Conservation (phyloP, 2,797 vertebrate genomes). For the Lacerta agilis region DNA sequence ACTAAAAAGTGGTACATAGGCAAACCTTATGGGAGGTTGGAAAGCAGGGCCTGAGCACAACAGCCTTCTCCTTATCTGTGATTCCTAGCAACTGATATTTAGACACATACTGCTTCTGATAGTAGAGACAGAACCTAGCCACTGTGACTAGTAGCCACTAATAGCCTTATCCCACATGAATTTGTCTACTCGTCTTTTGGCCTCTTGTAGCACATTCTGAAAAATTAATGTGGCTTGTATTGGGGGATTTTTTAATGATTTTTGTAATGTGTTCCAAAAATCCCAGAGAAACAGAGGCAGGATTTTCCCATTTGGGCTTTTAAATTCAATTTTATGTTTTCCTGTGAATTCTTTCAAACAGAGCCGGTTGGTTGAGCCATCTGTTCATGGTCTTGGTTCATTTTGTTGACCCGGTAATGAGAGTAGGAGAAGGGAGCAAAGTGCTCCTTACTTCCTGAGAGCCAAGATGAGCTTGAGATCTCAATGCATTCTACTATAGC, state of each 20-base stretch:
- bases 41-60: too few relatives aligned
- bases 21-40: too few relatives aligned
- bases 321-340: not conserved
- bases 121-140: too few relatives aligned
- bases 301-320: not conserved
- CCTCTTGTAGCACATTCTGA: not conserved
- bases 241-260: not conserved
- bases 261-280: not conserved
- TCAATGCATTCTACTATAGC: not conserved
- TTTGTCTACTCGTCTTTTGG: too few relatives aligned
- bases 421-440: not conserved
- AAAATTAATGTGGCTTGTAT: not conserved
- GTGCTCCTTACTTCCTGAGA: not conserved
- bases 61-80: too few relatives aligned
- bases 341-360: not conserved
- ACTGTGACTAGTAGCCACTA: too few relatives aligned
- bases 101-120: too few relatives aligned
- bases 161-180: too few relatives aligned
- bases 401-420: not conserved
- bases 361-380: not conserved
- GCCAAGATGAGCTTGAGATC: not conserved
- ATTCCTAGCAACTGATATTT: too few relatives aligned
- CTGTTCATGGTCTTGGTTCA: not conserved
- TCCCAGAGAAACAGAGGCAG: not conserved
- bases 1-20: constrained; percentile 13